phyloP scores from a whole-genome alignment of 1,140 invertebrate species.

The Gerris buenoi region DNA sequence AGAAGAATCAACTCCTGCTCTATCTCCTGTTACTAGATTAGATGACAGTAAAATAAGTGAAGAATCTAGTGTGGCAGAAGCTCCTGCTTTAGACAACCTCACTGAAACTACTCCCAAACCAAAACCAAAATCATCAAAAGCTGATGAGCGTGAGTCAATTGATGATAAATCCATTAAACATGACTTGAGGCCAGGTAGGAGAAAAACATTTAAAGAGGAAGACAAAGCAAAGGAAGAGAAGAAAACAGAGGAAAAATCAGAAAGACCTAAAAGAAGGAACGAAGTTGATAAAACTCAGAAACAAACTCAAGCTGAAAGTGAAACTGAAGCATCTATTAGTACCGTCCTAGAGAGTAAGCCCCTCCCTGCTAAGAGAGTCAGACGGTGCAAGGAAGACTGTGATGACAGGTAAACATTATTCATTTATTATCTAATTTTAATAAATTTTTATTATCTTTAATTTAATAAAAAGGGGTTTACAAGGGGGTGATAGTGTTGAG shows the following conservation, averaged over 20 bases:
- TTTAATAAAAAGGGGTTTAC: no score
- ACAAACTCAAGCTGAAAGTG: slow-evolving; percentile 8
- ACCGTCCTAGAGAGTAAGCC: neutral
- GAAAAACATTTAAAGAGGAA: slow-evolving; percentile 20
- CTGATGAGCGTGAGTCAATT: slow-evolving; percentile 12
- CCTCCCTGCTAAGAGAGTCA: slow-evolving; percentile 17
- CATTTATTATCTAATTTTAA: no score
- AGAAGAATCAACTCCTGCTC: slow-evolving; percentile 12
- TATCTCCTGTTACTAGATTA: slow-evolving; percentile 37
- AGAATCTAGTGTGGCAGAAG: slow-evolving; percentile 4
- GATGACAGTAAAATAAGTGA: slow-evolving; percentile 34
- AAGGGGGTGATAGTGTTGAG: no score
- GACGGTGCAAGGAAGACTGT: slow-evolving; percentile 22
- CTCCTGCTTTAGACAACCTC: slow-evolving; percentile 19
- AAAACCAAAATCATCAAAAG: slow-evolving; percentile 21
- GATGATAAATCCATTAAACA: neutral
- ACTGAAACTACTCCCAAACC: slow-evolving; percentile 28
- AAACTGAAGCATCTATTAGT: neutral
- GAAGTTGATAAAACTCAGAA: slow-evolving; percentile 22
- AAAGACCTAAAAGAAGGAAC: slow-evolving; percentile 9
- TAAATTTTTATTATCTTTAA: no score
- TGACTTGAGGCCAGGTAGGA: neutral
- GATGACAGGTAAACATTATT: slow-evolving; percentile 23
- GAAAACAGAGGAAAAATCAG: slow-evolving; percentile 11
- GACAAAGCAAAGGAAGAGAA: slow-evolving; percentile 13